Percentiles rank a stretch among this genome's conserved stretches.
phyloP scores from a whole-genome alignment of 2,888 invertebrate species.

The Parelbella ahira region DNA sequence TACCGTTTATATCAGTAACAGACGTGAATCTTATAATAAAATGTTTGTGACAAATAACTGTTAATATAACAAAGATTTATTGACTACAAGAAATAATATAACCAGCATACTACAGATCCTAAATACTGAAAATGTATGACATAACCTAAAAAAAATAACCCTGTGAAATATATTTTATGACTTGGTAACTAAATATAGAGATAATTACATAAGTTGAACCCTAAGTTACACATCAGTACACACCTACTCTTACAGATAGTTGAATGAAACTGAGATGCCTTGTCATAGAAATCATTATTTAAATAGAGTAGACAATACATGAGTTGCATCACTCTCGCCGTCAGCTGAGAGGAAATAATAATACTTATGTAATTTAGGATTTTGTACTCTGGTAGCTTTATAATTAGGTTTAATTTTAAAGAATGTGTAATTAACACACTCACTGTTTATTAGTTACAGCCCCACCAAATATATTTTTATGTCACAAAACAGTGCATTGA shows the following conservation, averaged over 20 bases:
- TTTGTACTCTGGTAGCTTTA: slow-evolving; percentile 72
- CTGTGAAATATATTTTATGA: no score
- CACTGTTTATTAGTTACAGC: slow-evolving; percentile 70
- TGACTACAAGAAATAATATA: no score
- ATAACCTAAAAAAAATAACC: no score
- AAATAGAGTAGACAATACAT: slow-evolving; percentile 9
- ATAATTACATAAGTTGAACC: slow-evolving; percentile 9
- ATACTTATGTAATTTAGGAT: slow-evolving; percentile 51
- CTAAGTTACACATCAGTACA: slow-evolving; percentile 3
- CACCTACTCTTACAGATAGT: no score
- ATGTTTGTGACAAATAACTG: no score
- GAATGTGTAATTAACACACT: slow-evolving; percentile 77
- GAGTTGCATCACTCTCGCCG: slow-evolving; percentile 12
- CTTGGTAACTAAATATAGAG: slow-evolving; percentile 5
- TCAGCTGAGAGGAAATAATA: slow-evolving; percentile 31
- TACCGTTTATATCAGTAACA: no score
- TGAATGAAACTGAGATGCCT: background rate
- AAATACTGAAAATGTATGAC: no score
- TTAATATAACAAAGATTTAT: no score
- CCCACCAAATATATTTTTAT: slow-evolving; percentile 64
- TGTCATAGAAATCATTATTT: slow-evolving; percentile 10
- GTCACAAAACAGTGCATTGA: slow-evolving; percentile 50
- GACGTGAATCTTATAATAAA: no score
- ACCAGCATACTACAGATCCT: no score
- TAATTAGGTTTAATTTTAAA: slow-evolving; percentile 50